Conservation (phyloP, 2,113 vertebrate species). For the Oreochromis aureus region DNA sequence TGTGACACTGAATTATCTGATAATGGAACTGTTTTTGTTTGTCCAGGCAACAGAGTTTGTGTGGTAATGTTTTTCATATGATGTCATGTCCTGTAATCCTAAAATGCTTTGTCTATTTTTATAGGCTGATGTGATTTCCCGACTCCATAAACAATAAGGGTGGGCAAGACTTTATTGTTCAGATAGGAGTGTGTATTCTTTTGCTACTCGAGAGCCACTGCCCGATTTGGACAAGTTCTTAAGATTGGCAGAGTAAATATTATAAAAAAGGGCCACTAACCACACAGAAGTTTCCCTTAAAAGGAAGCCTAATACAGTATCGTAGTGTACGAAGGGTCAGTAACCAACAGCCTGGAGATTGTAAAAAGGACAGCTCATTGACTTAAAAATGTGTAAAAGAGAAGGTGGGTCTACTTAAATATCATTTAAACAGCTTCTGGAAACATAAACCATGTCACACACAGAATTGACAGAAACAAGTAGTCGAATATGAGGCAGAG, state of each 20-base stretch:
- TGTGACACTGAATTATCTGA: neutral
- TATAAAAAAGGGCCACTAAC: neutral
- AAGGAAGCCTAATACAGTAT: neutral
- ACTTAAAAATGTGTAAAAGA: neutral
- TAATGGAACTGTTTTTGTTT: neutral
- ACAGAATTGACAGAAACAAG: neutral
- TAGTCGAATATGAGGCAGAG: neutral
- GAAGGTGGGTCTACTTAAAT: neutral
- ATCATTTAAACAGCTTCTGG: neutral
- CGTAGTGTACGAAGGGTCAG: neutral
- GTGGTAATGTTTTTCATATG: slow-evolving; percentile 7
- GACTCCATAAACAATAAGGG: slow-evolving; percentile 45
- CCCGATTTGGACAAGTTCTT: slow-evolving; percentile 10
- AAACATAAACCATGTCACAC: neutral
- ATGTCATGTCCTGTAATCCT: slow-evolving; percentile 50
- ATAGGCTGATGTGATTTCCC: slow-evolving; percentile 40
- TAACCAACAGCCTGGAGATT: neutral
- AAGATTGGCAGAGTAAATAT: neutral
- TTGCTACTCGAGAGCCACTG: neutral
- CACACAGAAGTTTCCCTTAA: neutral
- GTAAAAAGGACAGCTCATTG: neutral
- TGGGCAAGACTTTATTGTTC: slow-evolving; percentile 6
- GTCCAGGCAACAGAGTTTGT: neutral
- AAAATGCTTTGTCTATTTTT: slow-evolving; percentile 55
- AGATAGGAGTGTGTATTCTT: slow-evolving; percentile 43